Base-by-base conservation (phyloP, 2,797 vertebrate genomes). In the Dicrostonyx torquatus region DNA sequence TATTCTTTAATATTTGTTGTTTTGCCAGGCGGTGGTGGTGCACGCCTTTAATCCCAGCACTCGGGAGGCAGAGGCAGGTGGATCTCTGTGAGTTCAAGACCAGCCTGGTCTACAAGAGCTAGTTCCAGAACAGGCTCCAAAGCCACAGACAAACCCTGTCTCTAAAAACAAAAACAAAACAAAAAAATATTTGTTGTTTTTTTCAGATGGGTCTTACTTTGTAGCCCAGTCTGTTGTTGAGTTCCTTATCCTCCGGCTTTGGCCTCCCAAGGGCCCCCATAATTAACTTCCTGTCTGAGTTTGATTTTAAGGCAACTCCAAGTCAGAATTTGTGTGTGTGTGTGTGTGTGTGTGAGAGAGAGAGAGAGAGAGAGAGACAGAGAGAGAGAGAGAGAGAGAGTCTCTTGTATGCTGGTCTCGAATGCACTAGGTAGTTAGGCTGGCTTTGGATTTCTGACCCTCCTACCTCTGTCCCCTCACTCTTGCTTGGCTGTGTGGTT, bases 241-340 rank as follows among this genome's bases (percentile, higher is more conserved):
- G 14, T 31, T 50, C 34, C 9, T 29, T 2, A 40, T 37, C 5
- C 1, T 18, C 48, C 6, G 15, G 26, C 31, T 29, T 50, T 14
- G 26, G 6, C 18, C 62, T 50, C 20, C n/a, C 12, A 10, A 53
- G 34, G 24, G 12, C 64, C 34, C 48, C 15, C 20, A 50, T 37
- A 50, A n/a, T 45, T 5, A 68, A 20, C 60, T 85, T 79, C 60
- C 37, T 37, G 22, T 58, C 29, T 78, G 86, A 70, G 34, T 89
- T 92, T 92, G 45, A 60, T 87, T 89, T 91, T 66, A 76, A 93
- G 88, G 87, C 18, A n/a, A 62, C 10, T 8, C 40, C 45, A 90
- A 66, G 13, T 48, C 24, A 37, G 62, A 68, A 34, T 75, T 18
- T 90, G 48, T 77, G n/a, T 12, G 6, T 22, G 6, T 22, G 29